phyloP scores from a whole-genome alignment of 2,888 invertebrate species.

The Lycaena phlaeas region DNA sequence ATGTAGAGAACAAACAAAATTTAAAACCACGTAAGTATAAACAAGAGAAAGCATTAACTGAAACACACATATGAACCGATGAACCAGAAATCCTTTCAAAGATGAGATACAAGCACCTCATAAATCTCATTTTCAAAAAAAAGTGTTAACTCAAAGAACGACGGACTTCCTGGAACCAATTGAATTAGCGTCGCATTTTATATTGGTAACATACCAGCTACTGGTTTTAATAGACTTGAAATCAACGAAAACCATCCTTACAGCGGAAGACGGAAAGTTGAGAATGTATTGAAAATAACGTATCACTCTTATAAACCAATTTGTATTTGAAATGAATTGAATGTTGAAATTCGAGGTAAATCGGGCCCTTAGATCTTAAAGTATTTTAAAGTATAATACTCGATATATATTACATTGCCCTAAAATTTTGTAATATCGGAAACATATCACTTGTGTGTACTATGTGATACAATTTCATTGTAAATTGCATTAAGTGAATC shows the following conservation, averaged over 20 bases:
- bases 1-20: too few species aligned
- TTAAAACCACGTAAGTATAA: too few species aligned
- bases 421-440: not conserved
- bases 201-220: constrained; percentile 9
- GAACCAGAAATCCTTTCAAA: not conserved
- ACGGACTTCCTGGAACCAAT: constrained; percentile 25
- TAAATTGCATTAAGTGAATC: not conserved
- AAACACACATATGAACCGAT: not conserved
- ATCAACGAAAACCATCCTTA: not conserved
- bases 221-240: not conserved
- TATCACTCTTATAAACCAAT: constrained; percentile 4
- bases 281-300: not conserved
- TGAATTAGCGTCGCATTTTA: constrained; percentile 14
- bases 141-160: constrained; percentile 21
- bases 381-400: constrained; percentile 1
- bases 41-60: too few species aligned
- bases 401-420: constrained; percentile 3
- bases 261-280: not conserved
- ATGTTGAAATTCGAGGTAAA: constrained; percentile 1
- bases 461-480: too few species aligned
- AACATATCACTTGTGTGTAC: not conserved
- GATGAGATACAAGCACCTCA: not conserved
- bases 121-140: constrained; percentile 12
- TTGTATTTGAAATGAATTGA: constrained; percentile 5
- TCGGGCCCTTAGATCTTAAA: not conserved